These are phyloP conservation scores for Chelmon rostratus DNA, from an alignment of 2,797 vertebrate species.

Conservation along the genomic window DNA sequence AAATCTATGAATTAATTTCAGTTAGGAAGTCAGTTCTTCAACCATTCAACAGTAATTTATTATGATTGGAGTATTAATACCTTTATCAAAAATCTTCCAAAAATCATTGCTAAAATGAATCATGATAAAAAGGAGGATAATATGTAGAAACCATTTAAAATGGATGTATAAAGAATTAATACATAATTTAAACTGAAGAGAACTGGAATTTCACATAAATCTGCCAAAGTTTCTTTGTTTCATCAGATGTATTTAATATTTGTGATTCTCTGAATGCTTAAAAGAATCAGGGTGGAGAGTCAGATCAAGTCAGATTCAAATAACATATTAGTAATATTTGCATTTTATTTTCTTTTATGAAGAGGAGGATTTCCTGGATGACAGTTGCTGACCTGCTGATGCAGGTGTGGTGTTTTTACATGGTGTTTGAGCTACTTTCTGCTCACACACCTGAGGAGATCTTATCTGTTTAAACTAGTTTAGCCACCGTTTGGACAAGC, in stretches of 20 bases:
- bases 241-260: conserved; percentile 20
- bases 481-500: conserved; percentile 13
- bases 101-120: conserved; percentile 24
- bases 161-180: conserved; percentile 1
- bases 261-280: conserved; percentile 26
- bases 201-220: conserved; percentile 37
- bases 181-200: conserved; percentile 19
- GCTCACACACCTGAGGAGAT: conserved; percentile 46
- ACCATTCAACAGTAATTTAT: conserved; percentile 23
- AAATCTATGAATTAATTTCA: conserved; percentile 40
- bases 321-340: neutral
- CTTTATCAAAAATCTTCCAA: conserved; percentile 27
- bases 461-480: conserved; percentile 49
- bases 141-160: conserved; percentile 17
- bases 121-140: conserved; percentile 5
- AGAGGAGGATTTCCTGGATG: conserved; percentile 5
- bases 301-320: neutral
- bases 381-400: conserved; percentile 51
- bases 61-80: conserved; percentile 9
- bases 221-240: conserved; percentile 27
- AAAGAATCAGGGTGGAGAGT: conserved; percentile 19
- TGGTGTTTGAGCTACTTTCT: conserved; percentile 35
- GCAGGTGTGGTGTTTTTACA: conserved; percentile 52
- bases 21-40: conserved; percentile 12
- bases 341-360: neutral